A percentile compares a stretch with the other conserved stretches of the same genome.
These are phyloP conservation scores for Regulus satrapa DNA, from an alignment of 2,113 vertebrate species.

Conservation along the genomic window DNA sequence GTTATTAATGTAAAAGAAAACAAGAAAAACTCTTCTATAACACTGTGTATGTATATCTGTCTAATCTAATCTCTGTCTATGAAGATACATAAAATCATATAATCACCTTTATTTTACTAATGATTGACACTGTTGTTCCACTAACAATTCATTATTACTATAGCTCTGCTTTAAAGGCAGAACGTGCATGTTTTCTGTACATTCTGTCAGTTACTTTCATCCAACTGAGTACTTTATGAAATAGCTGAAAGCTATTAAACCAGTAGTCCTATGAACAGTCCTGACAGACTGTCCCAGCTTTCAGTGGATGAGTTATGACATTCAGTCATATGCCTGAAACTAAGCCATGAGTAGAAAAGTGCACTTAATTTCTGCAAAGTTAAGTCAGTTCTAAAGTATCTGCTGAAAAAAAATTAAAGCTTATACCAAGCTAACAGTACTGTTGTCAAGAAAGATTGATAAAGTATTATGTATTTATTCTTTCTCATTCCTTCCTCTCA, in stretches of 20 bases:
- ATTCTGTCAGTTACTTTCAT: background rate
- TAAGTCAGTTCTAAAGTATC: background rate
- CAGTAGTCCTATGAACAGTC: background rate
- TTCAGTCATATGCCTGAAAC: background rate
- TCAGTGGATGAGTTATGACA: background rate
- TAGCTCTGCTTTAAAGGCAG: background rate
- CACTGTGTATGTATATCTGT: accelerated
- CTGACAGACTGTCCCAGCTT: background rate
- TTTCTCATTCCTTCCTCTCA: background rate
- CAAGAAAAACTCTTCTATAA: background rate
- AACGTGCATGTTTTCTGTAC: background rate
- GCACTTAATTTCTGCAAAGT: background rate
- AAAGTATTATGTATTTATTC: background rate
- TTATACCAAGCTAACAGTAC: background rate
- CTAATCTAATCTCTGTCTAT: background rate
- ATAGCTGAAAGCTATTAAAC: background rate
- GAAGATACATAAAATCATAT: background rate
- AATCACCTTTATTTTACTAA: background rate
- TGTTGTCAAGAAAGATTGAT: background rate
- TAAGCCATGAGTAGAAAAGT: background rate
- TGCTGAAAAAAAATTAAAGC: background rate
- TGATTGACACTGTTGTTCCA: background rate
- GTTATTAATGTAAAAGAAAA: background rate
- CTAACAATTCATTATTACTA: background rate
- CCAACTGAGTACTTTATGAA: background rate